phyloP scores from a whole-genome alignment of 1,140 invertebrate genomes.

The Caenorhabditis inopinata region DNA sequence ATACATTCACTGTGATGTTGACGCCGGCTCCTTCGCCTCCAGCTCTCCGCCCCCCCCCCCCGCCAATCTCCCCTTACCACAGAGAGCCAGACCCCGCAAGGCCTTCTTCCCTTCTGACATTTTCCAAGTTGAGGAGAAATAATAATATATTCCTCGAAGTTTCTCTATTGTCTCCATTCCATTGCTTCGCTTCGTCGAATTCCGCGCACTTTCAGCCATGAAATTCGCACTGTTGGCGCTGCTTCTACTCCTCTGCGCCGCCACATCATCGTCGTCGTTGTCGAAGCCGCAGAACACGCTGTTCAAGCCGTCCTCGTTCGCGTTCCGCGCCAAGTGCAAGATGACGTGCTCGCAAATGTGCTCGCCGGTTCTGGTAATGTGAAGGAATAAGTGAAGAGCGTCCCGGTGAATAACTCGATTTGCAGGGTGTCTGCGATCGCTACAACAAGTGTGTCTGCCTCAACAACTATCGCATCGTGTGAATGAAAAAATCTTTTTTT shows the following conservation, averaged over 20 bases:
- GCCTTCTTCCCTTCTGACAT: too few relatives aligned
- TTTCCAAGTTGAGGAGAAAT: too few relatives aligned
- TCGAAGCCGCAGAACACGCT: not conserved
- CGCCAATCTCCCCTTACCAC: too few relatives aligned
- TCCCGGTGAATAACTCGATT: not conserved
- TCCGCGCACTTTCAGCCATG: not conserved
- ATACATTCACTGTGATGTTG: not conserved
- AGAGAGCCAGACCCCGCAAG: too few relatives aligned
- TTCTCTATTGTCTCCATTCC: too few relatives aligned
- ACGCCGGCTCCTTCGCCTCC: too few relatives aligned
- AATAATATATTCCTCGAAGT: too few relatives aligned
- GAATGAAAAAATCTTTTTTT: not conserved
- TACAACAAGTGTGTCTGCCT: constrained; percentile 22
- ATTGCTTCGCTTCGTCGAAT: too few relatives aligned
- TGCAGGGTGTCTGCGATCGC: constrained; percentile 16
- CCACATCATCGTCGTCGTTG: too few relatives aligned
- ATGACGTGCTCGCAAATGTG: constrained; percentile 18
- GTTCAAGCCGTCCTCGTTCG: not conserved
- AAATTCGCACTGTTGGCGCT: not conserved
- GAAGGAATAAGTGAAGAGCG: not conserved
- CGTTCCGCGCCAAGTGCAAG: constrained; percentile 1
- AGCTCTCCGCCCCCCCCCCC: too few relatives aligned
- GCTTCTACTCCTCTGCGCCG: not conserved
- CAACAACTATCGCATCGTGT: constrained; percentile 11
- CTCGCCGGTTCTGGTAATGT: constrained; percentile 9